Conservation (phyloP, 2,888 invertebrate genomes). For the Cantharis rustica region DNA sequence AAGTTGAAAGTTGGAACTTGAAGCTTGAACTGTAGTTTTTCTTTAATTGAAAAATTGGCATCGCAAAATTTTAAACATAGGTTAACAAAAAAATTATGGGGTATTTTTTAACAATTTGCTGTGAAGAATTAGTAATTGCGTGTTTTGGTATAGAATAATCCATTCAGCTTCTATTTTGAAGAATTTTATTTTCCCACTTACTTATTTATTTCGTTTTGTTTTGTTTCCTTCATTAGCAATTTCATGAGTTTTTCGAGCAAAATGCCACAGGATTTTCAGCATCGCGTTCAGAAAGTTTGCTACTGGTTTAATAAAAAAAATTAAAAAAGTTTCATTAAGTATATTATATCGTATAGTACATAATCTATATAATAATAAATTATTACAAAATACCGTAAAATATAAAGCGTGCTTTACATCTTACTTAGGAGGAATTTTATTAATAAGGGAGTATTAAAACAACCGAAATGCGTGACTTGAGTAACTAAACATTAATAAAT, state of each 20-base stretch:
- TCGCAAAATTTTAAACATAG: background rate
- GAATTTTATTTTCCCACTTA: background rate
- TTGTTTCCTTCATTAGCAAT: no score
- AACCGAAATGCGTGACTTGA: background rate
- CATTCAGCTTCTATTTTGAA: background rate
- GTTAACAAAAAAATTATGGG: background rate
- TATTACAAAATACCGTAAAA: background rate
- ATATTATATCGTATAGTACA: no score
- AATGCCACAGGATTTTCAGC: no score
- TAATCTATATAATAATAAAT: background rate
- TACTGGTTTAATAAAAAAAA: no score
- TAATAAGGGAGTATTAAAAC: background rate
- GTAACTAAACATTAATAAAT: background rate
- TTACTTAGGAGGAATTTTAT: background rate
- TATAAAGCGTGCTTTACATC: background rate
- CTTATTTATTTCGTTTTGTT: background rate
- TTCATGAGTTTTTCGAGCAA: no score
- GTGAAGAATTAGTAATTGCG: background rate
- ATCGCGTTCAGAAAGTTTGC: background rate
- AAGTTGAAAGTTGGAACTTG: background rate
- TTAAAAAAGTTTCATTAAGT: no score
- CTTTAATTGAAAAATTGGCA: background rate
- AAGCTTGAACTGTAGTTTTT: background rate
- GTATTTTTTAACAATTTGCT: background rate
- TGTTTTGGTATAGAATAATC: background rate